Conservation (phyloP, 2,888 invertebrate genomes). For the Nudaria mundana region DNA sequence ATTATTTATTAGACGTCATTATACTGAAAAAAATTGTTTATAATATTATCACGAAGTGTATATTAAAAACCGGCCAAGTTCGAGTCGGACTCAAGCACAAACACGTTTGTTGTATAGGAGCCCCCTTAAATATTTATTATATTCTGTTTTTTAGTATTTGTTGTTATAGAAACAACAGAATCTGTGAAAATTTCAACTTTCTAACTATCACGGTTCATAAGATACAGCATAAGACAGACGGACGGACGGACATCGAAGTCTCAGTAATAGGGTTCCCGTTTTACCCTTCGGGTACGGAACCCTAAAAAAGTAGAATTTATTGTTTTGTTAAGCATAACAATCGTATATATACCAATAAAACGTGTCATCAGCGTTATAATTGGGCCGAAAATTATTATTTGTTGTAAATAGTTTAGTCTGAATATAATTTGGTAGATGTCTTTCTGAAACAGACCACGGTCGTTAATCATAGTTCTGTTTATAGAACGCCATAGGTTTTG, state of each 20-base stretch:
- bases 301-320: constrained; percentile 68
- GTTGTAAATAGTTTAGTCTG: constrained; percentile 78
- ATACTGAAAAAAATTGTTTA: constrained; percentile 53
- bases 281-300: too few relatives aligned
- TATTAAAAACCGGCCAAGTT: too few relatives aligned
- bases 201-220: too few relatives aligned
- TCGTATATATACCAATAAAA: constrained; percentile 75
- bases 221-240: too few relatives aligned
- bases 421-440: constrained; percentile 71
- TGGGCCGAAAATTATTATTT: constrained; percentile 78
- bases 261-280: too few relatives aligned
- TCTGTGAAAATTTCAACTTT: too few relatives aligned
- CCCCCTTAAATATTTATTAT: too few relatives aligned
- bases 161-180: too few relatives aligned
- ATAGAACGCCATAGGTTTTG: constrained; percentile 39
- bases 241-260: too few relatives aligned
- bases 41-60: constrained; percentile 52
- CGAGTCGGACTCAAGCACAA: too few relatives aligned
- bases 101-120: too few relatives aligned
- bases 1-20: constrained; percentile 37
- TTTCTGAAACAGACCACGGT: constrained; percentile 60
- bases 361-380: constrained; percentile 74
- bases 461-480: constrained; percentile 71
- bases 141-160: too few relatives aligned
- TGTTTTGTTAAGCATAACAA: constrained; percentile 58